Evolutionary conservation across 2,797 vertebrate genomes (phyloP).

Genomic region (Poeciliopsis paucimaculata): DNA sequence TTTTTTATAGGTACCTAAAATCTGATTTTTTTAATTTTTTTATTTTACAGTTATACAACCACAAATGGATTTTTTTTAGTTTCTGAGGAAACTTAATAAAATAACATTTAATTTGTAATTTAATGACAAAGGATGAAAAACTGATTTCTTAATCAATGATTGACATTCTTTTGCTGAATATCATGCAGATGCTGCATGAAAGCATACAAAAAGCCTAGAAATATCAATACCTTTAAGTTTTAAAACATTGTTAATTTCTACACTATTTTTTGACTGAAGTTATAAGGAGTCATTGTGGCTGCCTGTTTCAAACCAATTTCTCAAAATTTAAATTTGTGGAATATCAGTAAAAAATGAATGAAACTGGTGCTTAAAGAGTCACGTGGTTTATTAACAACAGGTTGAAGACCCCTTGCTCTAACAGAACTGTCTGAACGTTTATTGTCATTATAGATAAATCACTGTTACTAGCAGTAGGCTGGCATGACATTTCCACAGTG

Average conservation of each 20-base stretch:
- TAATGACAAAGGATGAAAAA: neutral
- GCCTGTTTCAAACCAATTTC: no score
- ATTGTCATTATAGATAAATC: neutral
- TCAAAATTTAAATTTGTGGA: no score
- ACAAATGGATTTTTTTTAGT: neutral
- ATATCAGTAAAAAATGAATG: no score
- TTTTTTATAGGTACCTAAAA: neutral
- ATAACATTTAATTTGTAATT: neutral
- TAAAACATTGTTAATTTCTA: neutral
- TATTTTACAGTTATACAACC: neutral
- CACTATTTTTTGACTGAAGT: neutral
- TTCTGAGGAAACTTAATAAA: neutral
- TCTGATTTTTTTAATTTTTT: neutral
- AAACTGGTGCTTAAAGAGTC: neutral
- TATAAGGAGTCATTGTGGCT: neutral
- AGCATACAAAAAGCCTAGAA: neutral
- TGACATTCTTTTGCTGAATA: neutral
- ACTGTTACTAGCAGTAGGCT: neutral
- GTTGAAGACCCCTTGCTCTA: neutral
- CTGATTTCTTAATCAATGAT: neutral
- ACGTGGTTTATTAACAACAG: neutral
- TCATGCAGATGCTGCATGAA: neutral
- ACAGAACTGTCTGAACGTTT: neutral
- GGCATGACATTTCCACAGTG: neutral
- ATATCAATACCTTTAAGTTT: neutral